Base-by-base conservation (phyloP, 2,113 vertebrate genomes). In the Ia io region DNA sequence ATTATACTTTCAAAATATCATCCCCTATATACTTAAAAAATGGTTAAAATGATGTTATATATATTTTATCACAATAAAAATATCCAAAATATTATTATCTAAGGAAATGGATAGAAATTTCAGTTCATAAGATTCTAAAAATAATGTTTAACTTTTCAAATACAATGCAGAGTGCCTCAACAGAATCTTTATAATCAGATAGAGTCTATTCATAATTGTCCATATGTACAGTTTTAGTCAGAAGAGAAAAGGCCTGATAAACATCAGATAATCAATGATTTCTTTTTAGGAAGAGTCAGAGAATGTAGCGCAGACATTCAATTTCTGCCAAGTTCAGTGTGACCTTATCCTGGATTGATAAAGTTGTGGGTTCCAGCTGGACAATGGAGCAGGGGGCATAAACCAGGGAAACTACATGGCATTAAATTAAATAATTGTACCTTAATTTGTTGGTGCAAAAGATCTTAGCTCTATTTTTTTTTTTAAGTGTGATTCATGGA, bases 121-220 rank as follows among this genome's bases (percentile, higher is more conserved):
- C 74, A 93, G 83, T 61, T 89, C 23, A 47, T 63, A 42, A 87
- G 77, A 82, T 90, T 79, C 77, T 94, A 95, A 47, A 40, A 83
- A 88, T 53, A 56, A 90, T 40, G 87, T 71, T 77, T 73, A 88
- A 42, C 9, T 91, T 93, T 90, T 87, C 84, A 91, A 95, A 92
- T 30, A 30, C 9, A 91, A 69, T 88, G 28, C 56, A 69, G 10
- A 85, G 4, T 73, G 3, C 82, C 17, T 59, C 47, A 91, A 42
- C 56, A 10, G 9, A 80, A 88, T 88, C 18, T 90, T 91, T 71
- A 67, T 42, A 22, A 89, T 56, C 23, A 79, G 56, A 69, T 32
- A 42, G 17, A 69, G 37, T 76, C 23, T 84, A 77, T 59, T 67
- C 53, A 69, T 70, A 42, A 47, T 86, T 83, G 49, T 76, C 20